Evolutionary conservation across 2,888 invertebrate genomes (phyloP).

Genomic region (Conus canariensis): DNA sequence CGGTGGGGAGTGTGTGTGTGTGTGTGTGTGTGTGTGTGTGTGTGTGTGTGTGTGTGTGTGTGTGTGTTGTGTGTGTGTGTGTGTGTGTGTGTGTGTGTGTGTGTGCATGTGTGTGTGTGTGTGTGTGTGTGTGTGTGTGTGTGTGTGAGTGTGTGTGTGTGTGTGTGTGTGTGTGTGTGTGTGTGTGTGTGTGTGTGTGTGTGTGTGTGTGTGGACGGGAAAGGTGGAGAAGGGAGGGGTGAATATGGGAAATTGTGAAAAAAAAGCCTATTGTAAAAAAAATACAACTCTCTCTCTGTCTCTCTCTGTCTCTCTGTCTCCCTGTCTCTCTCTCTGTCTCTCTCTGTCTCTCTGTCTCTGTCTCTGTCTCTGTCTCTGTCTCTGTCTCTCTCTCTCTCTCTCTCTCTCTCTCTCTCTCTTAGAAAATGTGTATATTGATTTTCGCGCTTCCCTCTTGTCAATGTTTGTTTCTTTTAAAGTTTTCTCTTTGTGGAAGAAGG

Average conservation of each 20-base stretch:
- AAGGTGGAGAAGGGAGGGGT: background rate
- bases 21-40: background rate
- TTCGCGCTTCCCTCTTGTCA: no score
- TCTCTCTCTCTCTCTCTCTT: background rate
- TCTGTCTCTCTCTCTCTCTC: no score
- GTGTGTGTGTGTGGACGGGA: background rate
- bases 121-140: background rate
- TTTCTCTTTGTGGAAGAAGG: no score
- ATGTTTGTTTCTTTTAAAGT: no score
- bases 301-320: no score
- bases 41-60: background rate
- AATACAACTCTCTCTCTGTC: background rate
- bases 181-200: background rate
- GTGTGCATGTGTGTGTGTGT: background rate
- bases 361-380: no score
- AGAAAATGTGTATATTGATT: no score
- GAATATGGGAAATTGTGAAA: no score
- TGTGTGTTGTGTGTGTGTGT: no score
- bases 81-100: background rate
- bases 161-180: background rate
- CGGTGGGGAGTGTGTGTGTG: no score
- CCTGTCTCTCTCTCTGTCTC: no score
- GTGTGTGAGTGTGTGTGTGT: background rate
- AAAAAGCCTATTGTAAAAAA: background rate
- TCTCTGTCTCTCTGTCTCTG: no score